phyloP scores from a whole-genome alignment of 2,888 invertebrate genomes.

The Zele albiditarsus region DNA sequence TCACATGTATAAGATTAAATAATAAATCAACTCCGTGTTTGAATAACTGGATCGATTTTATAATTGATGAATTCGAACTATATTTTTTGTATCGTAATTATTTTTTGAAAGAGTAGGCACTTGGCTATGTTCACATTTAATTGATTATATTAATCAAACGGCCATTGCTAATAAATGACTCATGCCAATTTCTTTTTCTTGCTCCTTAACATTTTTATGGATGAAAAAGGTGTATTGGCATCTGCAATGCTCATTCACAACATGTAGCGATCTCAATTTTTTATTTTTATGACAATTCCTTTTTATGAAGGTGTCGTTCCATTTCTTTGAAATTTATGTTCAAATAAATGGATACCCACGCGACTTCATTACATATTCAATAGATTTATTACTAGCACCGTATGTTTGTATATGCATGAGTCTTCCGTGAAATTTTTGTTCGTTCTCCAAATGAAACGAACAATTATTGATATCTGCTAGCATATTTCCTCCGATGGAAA shows the following conservation, averaged over 20 bases:
- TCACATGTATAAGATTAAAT: not conserved
- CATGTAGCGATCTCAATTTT: too few species aligned
- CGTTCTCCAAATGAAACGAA: not conserved
- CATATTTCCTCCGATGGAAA: not conserved
- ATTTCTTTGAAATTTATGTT: not conserved
- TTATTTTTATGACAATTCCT: not conserved
- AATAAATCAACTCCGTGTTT: not conserved
- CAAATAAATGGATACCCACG: too few species aligned
- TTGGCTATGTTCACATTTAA: constrained; percentile 65
- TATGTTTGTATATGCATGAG: not conserved
- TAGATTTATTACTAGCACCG: not conserved
- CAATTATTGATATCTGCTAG: not conserved
- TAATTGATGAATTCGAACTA: too few species aligned
- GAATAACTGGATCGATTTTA: too few species aligned
- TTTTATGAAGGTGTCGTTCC: not conserved
- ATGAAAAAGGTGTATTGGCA: too few species aligned
- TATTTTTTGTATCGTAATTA: too few species aligned
- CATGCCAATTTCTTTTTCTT: not conserved
- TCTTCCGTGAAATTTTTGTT: not conserved
- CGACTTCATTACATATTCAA: not conserved
- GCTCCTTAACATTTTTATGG: not conserved
- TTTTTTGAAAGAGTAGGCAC: constrained; percentile 70
- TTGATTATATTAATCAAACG: not conserved
- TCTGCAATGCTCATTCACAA: too few species aligned
- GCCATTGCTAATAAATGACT: not conserved